Percentiles rank a stretch among this genome's conserved stretches.
These are phyloP conservation scores for Drosophila auraria DNA, from an alignment of 1,140 invertebrate species.

Conservation along the genomic window DNA sequence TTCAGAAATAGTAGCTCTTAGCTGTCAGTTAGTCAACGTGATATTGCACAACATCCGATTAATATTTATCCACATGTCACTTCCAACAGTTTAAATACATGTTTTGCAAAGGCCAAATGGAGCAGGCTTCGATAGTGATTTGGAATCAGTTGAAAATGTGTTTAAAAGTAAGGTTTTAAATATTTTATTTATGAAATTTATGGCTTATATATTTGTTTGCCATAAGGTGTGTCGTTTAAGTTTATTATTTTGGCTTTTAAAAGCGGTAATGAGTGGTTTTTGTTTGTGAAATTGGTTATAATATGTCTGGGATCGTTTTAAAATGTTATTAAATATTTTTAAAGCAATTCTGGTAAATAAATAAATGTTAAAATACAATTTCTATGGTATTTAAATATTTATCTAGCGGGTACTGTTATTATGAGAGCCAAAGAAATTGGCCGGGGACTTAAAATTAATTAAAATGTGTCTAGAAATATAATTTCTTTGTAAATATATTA, in stretches of 20 bases:
- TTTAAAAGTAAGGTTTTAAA: neutral
- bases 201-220: neutral
- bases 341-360: no score
- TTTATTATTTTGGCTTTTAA: no score
- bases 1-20: neutral
- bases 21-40: slow-evolving; percentile 3
- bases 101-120: neutral
- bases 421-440: neutral
- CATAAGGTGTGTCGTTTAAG: no score
- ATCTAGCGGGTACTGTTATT: neutral
- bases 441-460: neutral
- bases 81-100: neutral
- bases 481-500: no score
- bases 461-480: neutral
- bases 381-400: no score
- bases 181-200: neutral
- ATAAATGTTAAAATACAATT: no score
- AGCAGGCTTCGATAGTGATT: neutral
- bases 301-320: no score
- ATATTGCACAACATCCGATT: slow-evolving; percentile 8
- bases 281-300: no score
- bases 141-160: neutral
- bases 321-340: no score
- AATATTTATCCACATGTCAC: slow-evolving; percentile 9
- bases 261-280: no score